Conservation (phyloP, 2,113 vertebrate genomes). For the Podilymbus podiceps region DNA sequence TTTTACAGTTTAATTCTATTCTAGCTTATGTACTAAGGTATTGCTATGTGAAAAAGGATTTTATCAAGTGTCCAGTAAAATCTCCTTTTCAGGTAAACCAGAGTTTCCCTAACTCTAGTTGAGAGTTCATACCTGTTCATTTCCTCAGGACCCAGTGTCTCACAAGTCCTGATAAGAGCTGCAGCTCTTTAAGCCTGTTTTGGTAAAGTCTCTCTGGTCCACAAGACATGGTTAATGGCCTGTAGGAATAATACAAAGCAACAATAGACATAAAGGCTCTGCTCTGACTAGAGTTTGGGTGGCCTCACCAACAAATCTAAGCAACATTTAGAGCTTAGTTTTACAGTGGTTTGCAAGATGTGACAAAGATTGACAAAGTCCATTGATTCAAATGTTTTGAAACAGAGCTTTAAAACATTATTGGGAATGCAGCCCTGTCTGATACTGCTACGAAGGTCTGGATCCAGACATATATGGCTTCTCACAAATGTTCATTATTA, state of each 20-base stretch:
- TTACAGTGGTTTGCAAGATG: neutral
- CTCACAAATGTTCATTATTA: neutral
- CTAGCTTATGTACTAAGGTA: neutral
- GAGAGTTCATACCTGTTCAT: neutral
- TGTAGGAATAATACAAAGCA: neutral
- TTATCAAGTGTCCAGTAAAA: neutral
- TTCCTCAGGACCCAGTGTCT: neutral
- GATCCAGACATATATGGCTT: neutral
- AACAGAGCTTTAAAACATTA: neutral
- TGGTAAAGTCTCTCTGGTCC: neutral
- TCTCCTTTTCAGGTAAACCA: neutral
- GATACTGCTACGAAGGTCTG: neutral
- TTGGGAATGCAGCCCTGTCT: neutral
- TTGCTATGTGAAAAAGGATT: neutral
- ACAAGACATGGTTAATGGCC: neutral
- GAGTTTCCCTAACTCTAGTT: neutral
- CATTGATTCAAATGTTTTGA: neutral
- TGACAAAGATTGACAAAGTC: neutral
- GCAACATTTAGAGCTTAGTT: neutral
- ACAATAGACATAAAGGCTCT: neutral
- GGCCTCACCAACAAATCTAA: neutral
- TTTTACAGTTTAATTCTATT: neutral
- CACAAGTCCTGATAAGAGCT: neutral
- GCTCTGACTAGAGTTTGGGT: neutral
- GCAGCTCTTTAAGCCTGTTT: neutral